Evolutionary conservation across 1,140 invertebrate genomes (phyloP), one percentile per base, ranked within the genome.

Genomic region (Armadillidium nasatum): DNA sequence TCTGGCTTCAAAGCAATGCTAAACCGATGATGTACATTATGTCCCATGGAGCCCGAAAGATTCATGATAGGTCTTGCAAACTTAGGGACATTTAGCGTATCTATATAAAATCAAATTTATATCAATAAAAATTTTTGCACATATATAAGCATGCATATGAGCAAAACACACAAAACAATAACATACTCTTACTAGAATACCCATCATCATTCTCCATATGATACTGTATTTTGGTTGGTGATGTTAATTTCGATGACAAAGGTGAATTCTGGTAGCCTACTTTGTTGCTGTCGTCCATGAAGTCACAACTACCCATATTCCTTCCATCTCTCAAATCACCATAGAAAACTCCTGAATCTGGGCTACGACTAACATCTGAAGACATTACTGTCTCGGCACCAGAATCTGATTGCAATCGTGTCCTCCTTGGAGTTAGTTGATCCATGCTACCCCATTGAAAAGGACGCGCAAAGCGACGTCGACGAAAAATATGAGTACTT

Each of bases 21-120:
- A 85, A 96, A 96, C 77, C 94, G 90, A 88, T 98, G 95, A 78
- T 91, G 89, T 80, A 97, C 97, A 81, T 91, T 90, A 86, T 97
- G 95, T 76, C 90, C 91, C 94, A 97, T 96, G 73, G 89, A 89
- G 44, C 87, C 87, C 7, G 75, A 67, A 44, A 79, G 72, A 74
- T 89, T 84, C 33, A 33, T 33, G 88, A 80, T 89, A 88, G 83
- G 81, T 44, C 82, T 82, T 13, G 90, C 90, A 22, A 77, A 91
- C 79, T 90, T 89, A 72, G 92, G 92, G 79, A 91, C 89, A 83
- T 88, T 86, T n/a, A 90, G 84, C 73, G 86, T 85, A 79, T 84
- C 86, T 83, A 79, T 43, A 78, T 82, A 82, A 78, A 74, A 68
- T 82, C 76, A 76, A 33, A 72, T 13, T 19, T 60, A 11, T n/a